Percentiles rank a stretch among this genome's conserved stretches.
phyloP scores from a whole-genome alignment of 2,797 vertebrate species.

The Otolemur crassicaudatus region DNA sequence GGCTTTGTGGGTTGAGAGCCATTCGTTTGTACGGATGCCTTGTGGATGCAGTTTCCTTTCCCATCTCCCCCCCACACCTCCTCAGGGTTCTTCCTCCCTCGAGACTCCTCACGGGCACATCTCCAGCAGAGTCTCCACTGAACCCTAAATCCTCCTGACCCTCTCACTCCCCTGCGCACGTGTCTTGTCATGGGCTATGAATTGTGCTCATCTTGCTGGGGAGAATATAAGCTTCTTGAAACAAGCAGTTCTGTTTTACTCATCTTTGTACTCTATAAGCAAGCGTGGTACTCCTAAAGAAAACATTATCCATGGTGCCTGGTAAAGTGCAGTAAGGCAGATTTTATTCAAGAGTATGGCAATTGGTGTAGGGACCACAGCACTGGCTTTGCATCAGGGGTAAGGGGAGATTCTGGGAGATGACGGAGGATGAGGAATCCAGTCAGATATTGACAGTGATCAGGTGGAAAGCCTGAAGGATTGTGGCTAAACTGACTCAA shows the following conservation, averaged over 20 bases:
- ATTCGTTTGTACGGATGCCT: background rate
- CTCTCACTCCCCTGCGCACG: background rate
- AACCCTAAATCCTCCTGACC: background rate
- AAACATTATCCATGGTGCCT: background rate
- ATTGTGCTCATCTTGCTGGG: background rate
- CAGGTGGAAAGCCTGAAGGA: background rate
- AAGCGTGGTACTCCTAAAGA: background rate
- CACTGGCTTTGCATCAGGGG: background rate
- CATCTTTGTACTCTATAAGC: background rate
- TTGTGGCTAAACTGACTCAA: background rate
- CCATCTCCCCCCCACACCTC: background rate
- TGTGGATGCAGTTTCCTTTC: background rate
- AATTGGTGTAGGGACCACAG: background rate
- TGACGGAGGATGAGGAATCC: background rate
- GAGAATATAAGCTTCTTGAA: background rate
- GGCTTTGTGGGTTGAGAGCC: background rate
- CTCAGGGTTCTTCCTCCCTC: background rate
- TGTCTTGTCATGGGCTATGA: background rate
- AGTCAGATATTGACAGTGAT: background rate
- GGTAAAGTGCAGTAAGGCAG: background rate
- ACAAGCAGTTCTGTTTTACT: background rate
- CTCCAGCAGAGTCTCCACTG: background rate
- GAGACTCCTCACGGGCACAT: background rate
- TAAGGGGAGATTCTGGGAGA: background rate
- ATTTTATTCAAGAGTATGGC: background rate